Conservation (phyloP, 2,888 invertebrate genomes). For the Trichopoda pennipes region DNA sequence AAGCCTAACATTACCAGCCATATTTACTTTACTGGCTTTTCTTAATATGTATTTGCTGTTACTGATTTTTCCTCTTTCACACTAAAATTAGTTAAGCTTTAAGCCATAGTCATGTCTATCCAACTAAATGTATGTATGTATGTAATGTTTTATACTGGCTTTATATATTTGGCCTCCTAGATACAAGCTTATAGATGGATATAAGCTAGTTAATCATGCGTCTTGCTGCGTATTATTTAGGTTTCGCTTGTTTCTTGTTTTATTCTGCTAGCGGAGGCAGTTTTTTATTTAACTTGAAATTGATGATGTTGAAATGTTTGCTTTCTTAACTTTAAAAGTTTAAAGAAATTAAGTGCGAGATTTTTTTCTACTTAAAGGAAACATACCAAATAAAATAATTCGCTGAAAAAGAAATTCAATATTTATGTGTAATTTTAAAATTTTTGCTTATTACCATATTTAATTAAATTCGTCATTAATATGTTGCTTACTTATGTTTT, state of each 20-base stretch:
- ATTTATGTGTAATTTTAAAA: neutral
- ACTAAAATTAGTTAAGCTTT: slow-evolving; percentile 64
- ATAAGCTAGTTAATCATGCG: slow-evolving; percentile 66
- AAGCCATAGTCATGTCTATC: slow-evolving; percentile 23
- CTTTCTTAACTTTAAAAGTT: neutral
- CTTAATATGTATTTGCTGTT: slow-evolving; percentile 43
- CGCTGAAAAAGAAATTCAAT: neutral
- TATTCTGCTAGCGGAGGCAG: neutral
- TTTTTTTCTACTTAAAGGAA: neutral
- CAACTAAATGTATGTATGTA: neutral
- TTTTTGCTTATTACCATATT: neutral
- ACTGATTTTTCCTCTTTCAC: slow-evolving; percentile 68
- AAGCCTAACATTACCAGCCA: slow-evolving; percentile 11
- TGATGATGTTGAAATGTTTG: slow-evolving; percentile 60
- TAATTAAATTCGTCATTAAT: slow-evolving; percentile 7
- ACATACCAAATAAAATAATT: neutral
- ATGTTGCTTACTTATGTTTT: slow-evolving; percentile 35
- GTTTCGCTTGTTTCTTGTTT: slow-evolving; percentile 25
- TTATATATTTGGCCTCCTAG: slow-evolving; percentile 55
- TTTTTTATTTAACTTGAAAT: slow-evolving; percentile 41
- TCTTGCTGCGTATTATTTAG: slow-evolving; percentile 61
- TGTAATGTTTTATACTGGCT: slow-evolving; percentile 51
- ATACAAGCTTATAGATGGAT: slow-evolving; percentile 2
- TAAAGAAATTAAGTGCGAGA: neutral
- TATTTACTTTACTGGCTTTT: neutral